These are phyloP conservation scores for Lycaena phlaeas DNA, from an alignment of 2,888 invertebrate species.

Conservation along the genomic window DNA sequence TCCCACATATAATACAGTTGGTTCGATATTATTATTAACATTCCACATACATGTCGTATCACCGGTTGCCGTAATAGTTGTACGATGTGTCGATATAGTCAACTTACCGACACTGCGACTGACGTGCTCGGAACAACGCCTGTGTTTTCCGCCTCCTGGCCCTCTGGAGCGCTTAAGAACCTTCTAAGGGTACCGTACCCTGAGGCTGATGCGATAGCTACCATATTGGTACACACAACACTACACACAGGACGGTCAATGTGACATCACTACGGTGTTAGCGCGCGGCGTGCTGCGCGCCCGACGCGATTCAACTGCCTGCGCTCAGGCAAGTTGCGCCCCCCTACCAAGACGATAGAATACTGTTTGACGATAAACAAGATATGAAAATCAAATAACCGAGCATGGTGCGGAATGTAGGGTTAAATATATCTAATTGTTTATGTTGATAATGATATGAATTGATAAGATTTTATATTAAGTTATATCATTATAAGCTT, in stretches of 20 bases:
- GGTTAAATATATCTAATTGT: background rate
- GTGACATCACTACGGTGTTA: constrained; percentile 55
- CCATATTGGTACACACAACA: constrained; percentile 45
- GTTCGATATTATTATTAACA: constrained; percentile 31
- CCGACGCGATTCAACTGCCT: constrained; percentile 47
- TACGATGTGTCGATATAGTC: constrained; percentile 12
- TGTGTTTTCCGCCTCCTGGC: constrained; percentile 39
- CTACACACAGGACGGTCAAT: constrained; percentile 39
- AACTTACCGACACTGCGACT: constrained; percentile 63
- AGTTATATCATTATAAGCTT: no score
- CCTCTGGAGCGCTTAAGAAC: constrained; percentile 62
- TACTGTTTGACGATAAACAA: constrained; percentile 37
- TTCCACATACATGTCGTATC: constrained; percentile 39
- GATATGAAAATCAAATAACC: constrained; percentile 34
- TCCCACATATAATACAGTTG: constrained; percentile 15
- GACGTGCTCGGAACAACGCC: constrained; percentile 50
- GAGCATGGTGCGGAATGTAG: constrained; percentile 5
- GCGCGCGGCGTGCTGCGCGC: constrained; percentile 52
- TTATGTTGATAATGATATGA: background rate
- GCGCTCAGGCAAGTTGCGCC: constrained; percentile 22
- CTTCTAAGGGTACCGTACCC: constrained; percentile 68
- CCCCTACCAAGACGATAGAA: constrained; percentile 35
- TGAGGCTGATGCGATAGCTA: constrained; percentile 65
- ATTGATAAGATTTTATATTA: background rate
- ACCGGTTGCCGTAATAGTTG: constrained; percentile 26